Evolutionary conservation across 2,113 vertebrate genomes (phyloP).

Genomic region (Cebus imitator): DNA sequence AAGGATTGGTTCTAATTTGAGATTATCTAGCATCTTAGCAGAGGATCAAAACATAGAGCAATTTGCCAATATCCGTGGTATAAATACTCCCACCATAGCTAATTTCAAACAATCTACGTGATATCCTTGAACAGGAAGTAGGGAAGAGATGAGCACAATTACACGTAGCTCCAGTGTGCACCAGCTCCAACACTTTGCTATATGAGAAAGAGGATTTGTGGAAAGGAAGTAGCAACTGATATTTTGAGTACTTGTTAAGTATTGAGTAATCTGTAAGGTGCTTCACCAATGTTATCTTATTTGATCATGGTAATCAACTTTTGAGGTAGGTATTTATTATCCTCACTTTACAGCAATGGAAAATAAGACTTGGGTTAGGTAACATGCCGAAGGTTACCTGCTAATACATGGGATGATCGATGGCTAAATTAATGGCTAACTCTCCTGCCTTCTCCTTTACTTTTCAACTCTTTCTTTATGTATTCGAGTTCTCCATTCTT

Average conservation of each 20-base stretch:
- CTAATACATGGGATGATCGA: background rate
- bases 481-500: background rate
- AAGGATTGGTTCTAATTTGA: background rate
- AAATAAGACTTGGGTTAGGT: slow-evolving; percentile 27
- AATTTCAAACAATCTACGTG: background rate
- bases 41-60: background rate
- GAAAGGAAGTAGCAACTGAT: background rate
- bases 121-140: background rate
- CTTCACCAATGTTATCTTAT: background rate
- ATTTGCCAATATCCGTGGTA: background rate
- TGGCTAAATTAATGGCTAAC: background rate
- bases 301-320: background rate
- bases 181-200: background rate
- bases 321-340: slow-evolving; percentile 36
- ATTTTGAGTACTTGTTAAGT: background rate
- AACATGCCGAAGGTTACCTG: background rate
- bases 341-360: background rate
- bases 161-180: too few relatives aligned
- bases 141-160: background rate
- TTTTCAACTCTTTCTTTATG: background rate
- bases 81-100: background rate
- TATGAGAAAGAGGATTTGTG: background rate
- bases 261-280: background rate
- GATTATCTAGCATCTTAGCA: background rate
- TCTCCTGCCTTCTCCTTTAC: background rate